Conservation (phyloP, 2,888 invertebrate species). For the Phytoseiulus persimilis region DNA sequence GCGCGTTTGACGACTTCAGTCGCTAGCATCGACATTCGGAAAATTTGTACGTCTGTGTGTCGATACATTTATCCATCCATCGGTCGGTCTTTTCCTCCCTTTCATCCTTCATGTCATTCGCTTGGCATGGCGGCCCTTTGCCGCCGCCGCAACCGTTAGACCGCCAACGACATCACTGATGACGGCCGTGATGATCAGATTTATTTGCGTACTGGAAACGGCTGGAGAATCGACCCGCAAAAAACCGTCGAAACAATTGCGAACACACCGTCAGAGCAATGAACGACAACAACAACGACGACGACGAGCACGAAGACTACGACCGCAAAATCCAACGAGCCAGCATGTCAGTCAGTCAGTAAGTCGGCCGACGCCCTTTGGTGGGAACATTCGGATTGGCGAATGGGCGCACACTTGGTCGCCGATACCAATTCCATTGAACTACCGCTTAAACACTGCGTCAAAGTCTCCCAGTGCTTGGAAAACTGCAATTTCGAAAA, state of each 20-base stretch:
- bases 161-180: conserved; percentile 5
- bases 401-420: background rate
- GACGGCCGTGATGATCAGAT: conserved; percentile 5
- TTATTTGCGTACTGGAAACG: background rate
- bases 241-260: background rate
- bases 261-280: background rate
- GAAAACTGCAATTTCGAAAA: background rate
- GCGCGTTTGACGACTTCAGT: background rate
- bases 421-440: background rate
- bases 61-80: background rate
- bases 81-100: background rate
- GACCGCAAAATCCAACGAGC: background rate
- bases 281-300: background rate
- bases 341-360: too few relatives aligned
- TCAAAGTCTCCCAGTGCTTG: background rate
- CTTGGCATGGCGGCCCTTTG: background rate
- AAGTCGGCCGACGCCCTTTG: background rate
- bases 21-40: background rate
- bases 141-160: too few relatives aligned
- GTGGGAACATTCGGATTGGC: background rate
- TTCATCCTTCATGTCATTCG: background rate
- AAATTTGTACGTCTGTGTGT: background rate
- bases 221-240: background rate
- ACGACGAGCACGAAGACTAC: background rate
- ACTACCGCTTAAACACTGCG: background rate